Base-by-base conservation (phyloP, 2,113 vertebrate species). In the Carollia perspicillata region DNA sequence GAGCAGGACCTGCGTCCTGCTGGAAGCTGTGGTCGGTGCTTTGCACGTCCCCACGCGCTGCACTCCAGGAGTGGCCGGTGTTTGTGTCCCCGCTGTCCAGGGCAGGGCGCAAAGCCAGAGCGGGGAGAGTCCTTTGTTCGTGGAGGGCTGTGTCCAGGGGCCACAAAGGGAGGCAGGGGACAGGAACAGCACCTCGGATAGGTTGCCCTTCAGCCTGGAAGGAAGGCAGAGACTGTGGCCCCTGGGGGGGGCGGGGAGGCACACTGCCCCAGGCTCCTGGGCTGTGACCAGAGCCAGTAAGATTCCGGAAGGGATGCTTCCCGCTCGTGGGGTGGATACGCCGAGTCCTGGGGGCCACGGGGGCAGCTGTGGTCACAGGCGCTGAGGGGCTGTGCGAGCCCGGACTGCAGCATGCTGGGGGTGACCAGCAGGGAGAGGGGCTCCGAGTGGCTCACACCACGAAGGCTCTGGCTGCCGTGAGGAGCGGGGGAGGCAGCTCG, bases 191-290 rank as follows among this genome's bases (percentile, higher is more conserved):
- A 66, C 5, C 44, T 14, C 16, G 42, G 10, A 33, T 4, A 35
- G 2, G 26, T 5, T 20, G 30, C 30, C 58, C 13, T 28, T 53
- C 20, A 23, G 3, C 20, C 35, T 2, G 17, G 58, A 40, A 63
- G 51, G 20, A 63, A 20, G 13, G 68, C 13, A 23, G 5, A 1
- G 22, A 2, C 0, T 0, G 2, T 37, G 44, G 26, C 37, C 81
- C n/a, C 75, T 35, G 37, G 35, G 13, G 3, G 51, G 51, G 51
- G 12, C 12, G 49, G 12, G 49, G 13, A 16, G 51, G 3, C 5
- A 2, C 51, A 18, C 23, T 22, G 10, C 10, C 18, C 26, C 20
- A 49, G 42, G 35, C 11, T 47, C 3, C 2, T 3, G 5, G 4
- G 6, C 35, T 13, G 37, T 18, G 65, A 30, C 12, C 71, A 14